phyloP scores from a whole-genome alignment of 1,140 invertebrate genomes.

The Tetramorium parvispinum region DNA sequence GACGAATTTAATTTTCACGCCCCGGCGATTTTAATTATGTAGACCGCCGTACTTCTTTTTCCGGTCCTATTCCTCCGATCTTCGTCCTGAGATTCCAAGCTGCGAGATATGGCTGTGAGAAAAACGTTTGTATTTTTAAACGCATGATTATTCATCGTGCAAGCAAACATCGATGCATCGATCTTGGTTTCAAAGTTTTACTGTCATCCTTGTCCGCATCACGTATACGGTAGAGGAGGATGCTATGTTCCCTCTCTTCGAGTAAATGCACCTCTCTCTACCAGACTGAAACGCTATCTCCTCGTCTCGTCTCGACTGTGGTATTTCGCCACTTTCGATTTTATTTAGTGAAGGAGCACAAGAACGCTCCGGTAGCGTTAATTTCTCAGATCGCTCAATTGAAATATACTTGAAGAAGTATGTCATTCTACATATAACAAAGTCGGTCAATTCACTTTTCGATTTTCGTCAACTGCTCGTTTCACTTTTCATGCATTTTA shows the following conservation, averaged over 20 bases:
- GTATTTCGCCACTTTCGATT: conserved; percentile 67
- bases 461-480: not conserved
- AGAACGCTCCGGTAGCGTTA: conserved; percentile 26
- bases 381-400: conserved; percentile 32
- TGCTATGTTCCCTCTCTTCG: not conserved
- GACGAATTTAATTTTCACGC: conserved; percentile 31
- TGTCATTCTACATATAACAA: conserved; percentile 14
- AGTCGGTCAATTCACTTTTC: not conserved
- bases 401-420: conserved; percentile 24
- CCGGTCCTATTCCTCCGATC: not conserved
- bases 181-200: conserved; percentile 4
- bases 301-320: conserved; percentile 13
- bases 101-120: not conserved
- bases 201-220: not conserved
- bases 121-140: not conserved
- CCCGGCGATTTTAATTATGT: conserved; percentile 29
- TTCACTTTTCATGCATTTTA: not conserved
- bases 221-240: not conserved
- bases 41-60: not conserved
- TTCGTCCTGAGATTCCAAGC: not conserved
- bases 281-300: conserved; percentile 32
- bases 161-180: not conserved
- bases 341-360: conserved; percentile 40
- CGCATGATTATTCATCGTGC: conserved; percentile 12
- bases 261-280: conserved; percentile 20